Percentiles rank a stretch among this genome's conserved stretches.
Conservation (phyloP, 2,797 vertebrate genomes). For the Chelonia mydas region DNA sequence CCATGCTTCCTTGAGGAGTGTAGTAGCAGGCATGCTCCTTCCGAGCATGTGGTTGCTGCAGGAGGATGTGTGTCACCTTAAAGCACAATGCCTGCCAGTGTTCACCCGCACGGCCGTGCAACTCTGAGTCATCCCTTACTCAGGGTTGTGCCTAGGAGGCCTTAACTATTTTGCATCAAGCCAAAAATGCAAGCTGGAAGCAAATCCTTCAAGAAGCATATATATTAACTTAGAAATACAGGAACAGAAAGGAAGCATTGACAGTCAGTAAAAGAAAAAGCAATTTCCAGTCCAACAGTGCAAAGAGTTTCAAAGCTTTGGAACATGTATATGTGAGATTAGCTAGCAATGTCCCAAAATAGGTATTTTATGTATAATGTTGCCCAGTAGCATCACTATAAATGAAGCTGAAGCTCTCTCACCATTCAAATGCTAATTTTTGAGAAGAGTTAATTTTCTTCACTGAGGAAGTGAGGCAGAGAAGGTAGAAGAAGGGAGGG, state of each 20-base stretch:
- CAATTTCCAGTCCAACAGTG: not conserved
- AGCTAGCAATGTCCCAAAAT: not conserved
- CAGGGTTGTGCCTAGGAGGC: not conserved
- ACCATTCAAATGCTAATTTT: constrained; percentile 11
- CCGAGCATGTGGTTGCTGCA: not conserved
- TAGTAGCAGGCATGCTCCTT: not conserved
- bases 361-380: constrained; percentile 40
- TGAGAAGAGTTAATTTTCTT: not conserved
- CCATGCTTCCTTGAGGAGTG: not conserved
- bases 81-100: not conserved
- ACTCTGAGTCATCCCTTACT: not conserved
- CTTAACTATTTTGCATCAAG: constrained; percentile 7
- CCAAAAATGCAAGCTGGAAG: not conserved
- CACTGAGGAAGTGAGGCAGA: not conserved
- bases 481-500: not conserved
- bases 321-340: not conserved
- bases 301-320: not conserved
- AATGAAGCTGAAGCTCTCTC: not conserved
- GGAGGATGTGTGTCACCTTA: not conserved
- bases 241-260: not conserved
- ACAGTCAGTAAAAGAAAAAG: not conserved
- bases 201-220: not conserved
- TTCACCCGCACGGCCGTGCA: not conserved
- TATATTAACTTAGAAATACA: constrained; percentile 7
- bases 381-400: constrained; percentile 27